phyloP scores from a whole-genome alignment of 2,888 invertebrate genomes.

The Drosophila falleni region DNA sequence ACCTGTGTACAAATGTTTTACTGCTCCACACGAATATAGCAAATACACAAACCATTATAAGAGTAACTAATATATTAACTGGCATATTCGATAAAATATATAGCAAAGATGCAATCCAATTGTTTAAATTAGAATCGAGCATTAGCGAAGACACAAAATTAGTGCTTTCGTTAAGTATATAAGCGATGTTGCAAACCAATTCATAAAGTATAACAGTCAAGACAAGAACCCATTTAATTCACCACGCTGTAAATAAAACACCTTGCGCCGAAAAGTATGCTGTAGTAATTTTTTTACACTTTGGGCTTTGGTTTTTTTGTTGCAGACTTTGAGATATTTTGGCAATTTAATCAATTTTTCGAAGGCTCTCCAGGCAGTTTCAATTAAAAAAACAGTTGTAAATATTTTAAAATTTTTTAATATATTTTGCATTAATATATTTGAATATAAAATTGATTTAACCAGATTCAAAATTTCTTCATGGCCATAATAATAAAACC shows the following conservation, averaged over 20 bases:
- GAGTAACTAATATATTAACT: not conserved
- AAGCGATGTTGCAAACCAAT: not conserved
- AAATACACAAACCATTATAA: not conserved
- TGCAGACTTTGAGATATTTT: no score
- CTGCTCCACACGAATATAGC: not conserved
- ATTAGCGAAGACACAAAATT: not conserved
- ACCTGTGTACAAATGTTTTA: not conserved
- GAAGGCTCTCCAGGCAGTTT: no score
- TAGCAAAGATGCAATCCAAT: not conserved
- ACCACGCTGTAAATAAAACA: not conserved
- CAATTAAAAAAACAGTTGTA: no score
- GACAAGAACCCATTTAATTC: not conserved
- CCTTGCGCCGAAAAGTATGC: no score
- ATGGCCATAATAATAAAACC: conserved; percentile 40
- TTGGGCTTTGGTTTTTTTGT: no score
- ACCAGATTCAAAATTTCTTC: conserved; percentile 45
- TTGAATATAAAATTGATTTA: conserved; percentile 35
- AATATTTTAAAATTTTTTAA: not conserved
- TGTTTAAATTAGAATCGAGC: not conserved
- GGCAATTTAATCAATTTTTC: no score
- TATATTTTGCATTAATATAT: conserved; percentile 35
- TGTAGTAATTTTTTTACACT: no score
- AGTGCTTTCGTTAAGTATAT: not conserved
- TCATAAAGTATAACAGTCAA: not conserved
- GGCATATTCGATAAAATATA: not conserved